Evolutionary conservation across 2,113 vertebrate genomes (phyloP), one percentile per base, ranked within the genome.

Genomic region (Chaetorhynchus papuensis): DNA sequence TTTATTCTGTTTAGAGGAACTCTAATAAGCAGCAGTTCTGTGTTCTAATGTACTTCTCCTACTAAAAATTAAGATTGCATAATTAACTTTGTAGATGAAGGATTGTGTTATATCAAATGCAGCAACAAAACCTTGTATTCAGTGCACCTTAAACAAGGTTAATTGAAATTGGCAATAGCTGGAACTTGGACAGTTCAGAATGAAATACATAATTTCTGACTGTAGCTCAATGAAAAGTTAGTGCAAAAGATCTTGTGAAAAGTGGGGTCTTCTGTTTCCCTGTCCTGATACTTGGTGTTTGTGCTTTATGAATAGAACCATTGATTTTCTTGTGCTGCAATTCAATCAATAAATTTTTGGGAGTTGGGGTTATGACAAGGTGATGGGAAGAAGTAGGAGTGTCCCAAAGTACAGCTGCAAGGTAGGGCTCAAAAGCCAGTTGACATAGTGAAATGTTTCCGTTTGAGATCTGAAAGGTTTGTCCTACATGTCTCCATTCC

Each of bases 51-150:
- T 82, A 86, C 45, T n/a, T 63, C 44, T 94, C 47, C 64, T 83
- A 76, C 92, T 83, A 57, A 87, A 95, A 95, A 90, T 87, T 85
- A 87, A 89, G 68, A 61, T 79, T 92, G 63, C 37, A 74, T 95
- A 81, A 75, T 94, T 85, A 80, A 50, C 50, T 84, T 33, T 31
- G 47, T 49, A 39, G 86, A 61, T 83, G 76, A 96, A 92, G 64
- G 81, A 26, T 75, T 35, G 12, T 81, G 35, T 88, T 90, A 24
- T 63, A 41, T 93, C 61, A 78, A 89, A 83, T 74, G 76, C 30
- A 87, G 56, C 81, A 90, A 41, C 93, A 86, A 71, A 87, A 19
- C 18, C 26, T 75, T 63, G 44, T 44, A 30, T 89, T 83, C 90
- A 63, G 52, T 89, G 26, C 66, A 81, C 71, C 65, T 94, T 69